These are phyloP conservation scores for Pitangus sulphuratus DNA, from an alignment of 2,797 vertebrate genomes.

Conservation along the genomic window DNA sequence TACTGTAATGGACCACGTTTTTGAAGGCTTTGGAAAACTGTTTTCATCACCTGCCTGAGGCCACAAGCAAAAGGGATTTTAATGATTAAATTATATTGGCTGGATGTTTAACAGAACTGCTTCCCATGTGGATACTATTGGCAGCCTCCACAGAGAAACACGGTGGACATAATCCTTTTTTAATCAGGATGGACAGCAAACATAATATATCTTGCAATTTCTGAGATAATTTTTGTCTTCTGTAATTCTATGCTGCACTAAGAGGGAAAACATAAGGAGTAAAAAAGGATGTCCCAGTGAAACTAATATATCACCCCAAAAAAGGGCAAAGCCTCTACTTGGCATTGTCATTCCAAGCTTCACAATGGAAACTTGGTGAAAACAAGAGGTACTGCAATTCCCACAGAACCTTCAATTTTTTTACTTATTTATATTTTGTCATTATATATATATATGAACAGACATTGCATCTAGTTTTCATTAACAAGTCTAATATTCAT, in stretches of 20 bases:
- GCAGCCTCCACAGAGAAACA: neutral
- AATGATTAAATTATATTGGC: neutral
- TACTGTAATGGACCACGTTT: neutral
- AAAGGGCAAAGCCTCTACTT: slow-evolving; percentile 11
- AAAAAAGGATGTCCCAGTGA: neutral
- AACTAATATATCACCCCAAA: neutral
- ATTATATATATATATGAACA: neutral
- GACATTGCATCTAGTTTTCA: neutral
- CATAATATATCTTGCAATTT: neutral
- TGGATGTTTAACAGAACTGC: neutral
- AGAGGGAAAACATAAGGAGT: neutral
- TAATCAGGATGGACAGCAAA: neutral
- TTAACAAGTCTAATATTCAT: slow-evolving; percentile 26
- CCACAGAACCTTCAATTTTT: neutral
- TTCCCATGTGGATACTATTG: slow-evolving; percentile 10
- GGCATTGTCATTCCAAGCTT: neutral
- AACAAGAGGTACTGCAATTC: neutral
- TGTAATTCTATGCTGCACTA: neutral
- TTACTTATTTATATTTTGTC: slow-evolving; percentile 6
- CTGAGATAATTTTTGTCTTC: slow-evolving; percentile 13
- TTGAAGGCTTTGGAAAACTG: neutral
- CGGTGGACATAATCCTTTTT: neutral
- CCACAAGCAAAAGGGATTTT: slow-evolving; percentile 15
- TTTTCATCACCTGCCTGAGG: neutral
- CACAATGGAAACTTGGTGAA: neutral